Evolutionary conservation across 2,113 vertebrate species (phyloP).

Genomic region (Pseudorhombus dupliciocellatus): DNA sequence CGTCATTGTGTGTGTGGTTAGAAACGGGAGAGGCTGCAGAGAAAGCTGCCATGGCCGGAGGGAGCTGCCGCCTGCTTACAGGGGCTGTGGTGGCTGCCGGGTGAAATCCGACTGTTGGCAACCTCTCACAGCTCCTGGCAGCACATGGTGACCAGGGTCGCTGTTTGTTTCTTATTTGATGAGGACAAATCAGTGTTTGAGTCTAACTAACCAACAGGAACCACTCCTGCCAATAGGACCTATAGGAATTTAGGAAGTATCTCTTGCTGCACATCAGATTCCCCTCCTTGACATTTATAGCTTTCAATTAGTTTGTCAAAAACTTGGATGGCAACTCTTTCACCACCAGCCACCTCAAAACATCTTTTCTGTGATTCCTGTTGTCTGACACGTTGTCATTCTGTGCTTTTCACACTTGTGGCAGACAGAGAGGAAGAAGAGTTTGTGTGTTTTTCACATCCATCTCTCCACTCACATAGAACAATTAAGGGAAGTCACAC

Average conservation of each 20-base stretch:
- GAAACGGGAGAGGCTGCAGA: slow-evolving; percentile 4
- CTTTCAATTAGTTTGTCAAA: not conserved
- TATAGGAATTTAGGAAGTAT: not conserved
- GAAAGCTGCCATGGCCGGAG: not conserved
- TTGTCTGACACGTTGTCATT: not conserved
- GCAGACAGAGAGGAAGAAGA: slow-evolving; percentile 24
- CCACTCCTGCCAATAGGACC: not conserved
- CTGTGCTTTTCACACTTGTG: slow-evolving; percentile 19
- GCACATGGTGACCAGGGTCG: not conserved
- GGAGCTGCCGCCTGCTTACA: not conserved
- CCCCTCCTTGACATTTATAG: too few relatives aligned
- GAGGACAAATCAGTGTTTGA: not conserved
- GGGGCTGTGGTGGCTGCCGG: not conserved
- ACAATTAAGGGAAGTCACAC: slow-evolving; percentile 71
- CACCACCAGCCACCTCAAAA: not conserved
- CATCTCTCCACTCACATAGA: slow-evolving; percentile 38
- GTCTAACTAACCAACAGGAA: not conserved
- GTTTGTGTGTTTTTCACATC: not conserved
- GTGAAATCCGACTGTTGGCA: not conserved
- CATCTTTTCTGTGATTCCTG: not conserved
- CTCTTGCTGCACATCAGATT: not conserved
- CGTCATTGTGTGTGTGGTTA: not conserved
- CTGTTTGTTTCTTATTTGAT: not conserved
- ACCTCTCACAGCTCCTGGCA: not conserved
- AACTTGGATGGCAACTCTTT: not conserved